Evolutionary conservation across 2,113 vertebrate species (phyloP).

Genomic region (Apistogramma diplotaenia): DNA sequence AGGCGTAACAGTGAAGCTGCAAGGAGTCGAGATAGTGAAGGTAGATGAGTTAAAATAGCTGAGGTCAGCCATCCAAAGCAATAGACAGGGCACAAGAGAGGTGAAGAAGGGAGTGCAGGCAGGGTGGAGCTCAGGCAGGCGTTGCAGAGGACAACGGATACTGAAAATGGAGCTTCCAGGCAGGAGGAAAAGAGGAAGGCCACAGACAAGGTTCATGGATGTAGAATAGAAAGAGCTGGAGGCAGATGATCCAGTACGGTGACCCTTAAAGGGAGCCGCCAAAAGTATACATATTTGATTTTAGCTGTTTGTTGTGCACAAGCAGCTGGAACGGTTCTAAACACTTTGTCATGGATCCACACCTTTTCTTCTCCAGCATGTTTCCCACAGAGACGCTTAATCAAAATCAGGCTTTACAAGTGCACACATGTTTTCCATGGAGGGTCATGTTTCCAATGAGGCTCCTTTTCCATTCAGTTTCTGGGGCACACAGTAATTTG

Average conservation of each 20-base stretch:
- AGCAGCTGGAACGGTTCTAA: not conserved
- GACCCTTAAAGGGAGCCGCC: too few relatives aligned
- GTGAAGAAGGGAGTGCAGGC: not conserved
- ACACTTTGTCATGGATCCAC: not conserved
- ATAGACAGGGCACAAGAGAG: not conserved
- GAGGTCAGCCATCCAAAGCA: not conserved
- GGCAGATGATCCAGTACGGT: too few relatives aligned
- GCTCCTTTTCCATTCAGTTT: not conserved
- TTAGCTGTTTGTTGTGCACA: not conserved
- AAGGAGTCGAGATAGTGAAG: not conserved
- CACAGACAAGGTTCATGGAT: too few relatives aligned
- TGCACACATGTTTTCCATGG: not conserved
- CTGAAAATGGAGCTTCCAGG: too few relatives aligned
- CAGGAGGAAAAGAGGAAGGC: too few relatives aligned
- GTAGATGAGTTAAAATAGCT: not conserved
- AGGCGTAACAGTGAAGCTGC: not conserved
- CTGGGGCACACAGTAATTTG: slow-evolving; percentile 1
- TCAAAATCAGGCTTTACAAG: not conserved
- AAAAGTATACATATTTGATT: too few relatives aligned
- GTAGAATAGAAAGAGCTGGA: too few relatives aligned
- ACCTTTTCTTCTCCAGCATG: not conserved
- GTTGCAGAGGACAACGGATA: too few relatives aligned
- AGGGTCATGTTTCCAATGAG: not conserved
- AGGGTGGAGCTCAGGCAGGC: too few relatives aligned
- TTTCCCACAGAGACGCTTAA: not conserved